Conservation (phyloP, 2,888 invertebrate genomes). For the Platycheirus rosarum region DNA sequence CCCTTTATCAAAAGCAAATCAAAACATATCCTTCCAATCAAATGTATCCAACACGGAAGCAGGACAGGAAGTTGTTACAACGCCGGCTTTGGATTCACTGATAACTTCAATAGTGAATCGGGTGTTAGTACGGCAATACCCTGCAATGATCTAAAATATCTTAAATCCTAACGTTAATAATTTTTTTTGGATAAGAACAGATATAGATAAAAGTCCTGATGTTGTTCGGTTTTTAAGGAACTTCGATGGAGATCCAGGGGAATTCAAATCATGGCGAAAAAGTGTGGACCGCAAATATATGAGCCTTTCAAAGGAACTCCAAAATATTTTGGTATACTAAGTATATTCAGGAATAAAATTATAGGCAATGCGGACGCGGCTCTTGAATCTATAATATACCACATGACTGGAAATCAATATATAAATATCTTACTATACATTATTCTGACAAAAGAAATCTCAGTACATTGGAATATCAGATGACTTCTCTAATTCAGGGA, state of each 20-base stretch:
- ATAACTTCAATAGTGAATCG: slow-evolving; percentile 14
- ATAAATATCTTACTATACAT: no score
- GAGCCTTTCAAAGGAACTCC: slow-evolving; percentile 36
- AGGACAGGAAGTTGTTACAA: slow-evolving; percentile 3
- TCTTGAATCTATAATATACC: no score
- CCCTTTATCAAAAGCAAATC: no score
- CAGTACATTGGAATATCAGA: no score
- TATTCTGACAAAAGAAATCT: no score
- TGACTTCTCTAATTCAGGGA: no score
- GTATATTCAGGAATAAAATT: slow-evolving; percentile 37
- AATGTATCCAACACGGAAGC: not conserved
- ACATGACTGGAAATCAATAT: no score
- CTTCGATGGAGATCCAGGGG: slow-evolving; percentile 40
- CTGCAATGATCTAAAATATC: not conserved
- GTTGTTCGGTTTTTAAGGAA: slow-evolving; percentile 42
- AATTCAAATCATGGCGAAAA: slow-evolving; percentile 51
- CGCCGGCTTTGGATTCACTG: slow-evolving; percentile 1
- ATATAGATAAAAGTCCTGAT: slow-evolving; percentile 56
- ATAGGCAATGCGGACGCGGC: no score
- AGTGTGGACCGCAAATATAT: slow-evolving; percentile 49
- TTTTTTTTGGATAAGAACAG: not conserved
- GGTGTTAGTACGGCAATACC: not conserved
- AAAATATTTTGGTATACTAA: slow-evolving; percentile 47
- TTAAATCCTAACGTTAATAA: not conserved
- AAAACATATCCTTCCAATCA: not conserved